Evolutionary conservation across 2,888 invertebrate genomes (phyloP).

Genomic region (Parnassius apollo): DNA sequence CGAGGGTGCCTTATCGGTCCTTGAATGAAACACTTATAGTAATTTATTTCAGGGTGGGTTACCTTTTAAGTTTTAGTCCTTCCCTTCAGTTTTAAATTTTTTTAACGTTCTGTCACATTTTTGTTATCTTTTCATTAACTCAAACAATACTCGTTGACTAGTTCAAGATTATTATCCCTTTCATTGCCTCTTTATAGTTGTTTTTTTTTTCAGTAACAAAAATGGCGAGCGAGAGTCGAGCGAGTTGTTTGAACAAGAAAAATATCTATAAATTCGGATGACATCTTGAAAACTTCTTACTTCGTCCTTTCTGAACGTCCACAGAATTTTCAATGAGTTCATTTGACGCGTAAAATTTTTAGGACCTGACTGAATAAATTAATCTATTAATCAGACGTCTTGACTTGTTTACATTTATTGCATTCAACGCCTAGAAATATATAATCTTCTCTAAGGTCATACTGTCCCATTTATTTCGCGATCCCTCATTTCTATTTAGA

Average conservation of each 20-base stretch:
- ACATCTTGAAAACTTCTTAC: conserved; percentile 23
- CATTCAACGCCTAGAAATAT: conserved; percentile 12
- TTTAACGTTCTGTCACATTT: conserved; percentile 37
- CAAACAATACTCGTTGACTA: conserved; percentile 10
- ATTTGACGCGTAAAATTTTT: conserved; percentile 19
- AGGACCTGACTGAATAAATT: conserved; percentile 18
- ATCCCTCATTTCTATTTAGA: conserved; percentile 34
- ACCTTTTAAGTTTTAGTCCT: conserved; percentile 33
- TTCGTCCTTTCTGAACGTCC: conserved; percentile 15
- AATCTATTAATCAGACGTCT: conserved; percentile 2
- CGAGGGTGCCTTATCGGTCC: conserved; percentile 62
- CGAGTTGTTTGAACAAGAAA: conserved; percentile 14
- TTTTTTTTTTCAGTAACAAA: conserved; percentile 10
- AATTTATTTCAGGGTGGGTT: conserved; percentile 69
- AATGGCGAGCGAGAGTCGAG: conserved; percentile 1
- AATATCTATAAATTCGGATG: conserved; percentile 16
- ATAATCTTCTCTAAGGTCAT: conserved; percentile 1
- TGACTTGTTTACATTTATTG: conserved; percentile 13
- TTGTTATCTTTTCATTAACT: conserved; percentile 40
- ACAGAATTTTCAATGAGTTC: conserved; percentile 24
- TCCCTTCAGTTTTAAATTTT: conserved; percentile 37
- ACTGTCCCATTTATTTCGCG: conserved; percentile 10
- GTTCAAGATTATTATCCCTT: not conserved
- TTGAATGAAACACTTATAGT: conserved; percentile 65
- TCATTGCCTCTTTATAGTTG: conserved; percentile 1